These are phyloP conservation scores for Thecocarcelia acutangulata DNA, from an alignment of 2,888 invertebrate genomes.

Conservation along the genomic window DNA sequence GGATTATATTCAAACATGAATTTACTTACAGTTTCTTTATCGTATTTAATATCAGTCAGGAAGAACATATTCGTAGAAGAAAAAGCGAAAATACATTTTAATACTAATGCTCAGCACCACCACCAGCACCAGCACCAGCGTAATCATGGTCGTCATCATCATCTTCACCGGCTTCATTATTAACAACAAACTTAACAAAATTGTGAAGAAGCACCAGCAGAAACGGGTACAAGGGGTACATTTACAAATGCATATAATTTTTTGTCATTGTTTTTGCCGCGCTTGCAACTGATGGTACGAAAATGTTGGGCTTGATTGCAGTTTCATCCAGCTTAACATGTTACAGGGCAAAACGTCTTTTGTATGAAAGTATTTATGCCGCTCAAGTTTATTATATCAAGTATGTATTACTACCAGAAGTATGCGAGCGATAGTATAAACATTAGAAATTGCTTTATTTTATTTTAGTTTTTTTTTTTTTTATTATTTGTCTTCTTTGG, in stretches of 20 bases:
- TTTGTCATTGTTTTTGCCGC: background rate
- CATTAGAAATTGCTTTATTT: constrained; percentile 56
- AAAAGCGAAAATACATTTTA: constrained; percentile 11
- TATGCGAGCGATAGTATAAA: constrained; percentile 37
- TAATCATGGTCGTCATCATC: background rate
- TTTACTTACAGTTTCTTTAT: constrained; percentile 4
- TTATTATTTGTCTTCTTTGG: no score
- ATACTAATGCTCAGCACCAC: constrained; percentile 1
- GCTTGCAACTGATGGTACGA: background rate
- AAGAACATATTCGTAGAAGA: constrained; percentile 14
- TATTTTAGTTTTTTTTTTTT: background rate
- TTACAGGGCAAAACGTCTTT: background rate
- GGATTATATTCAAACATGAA: constrained; percentile 10
- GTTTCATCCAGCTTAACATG: constrained; percentile 26
- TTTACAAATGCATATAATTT: background rate
- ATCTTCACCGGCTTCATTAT: background rate
- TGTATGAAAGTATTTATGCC: background rate
- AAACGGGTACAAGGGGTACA: background rate
- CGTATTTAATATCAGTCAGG: constrained; percentile 6
- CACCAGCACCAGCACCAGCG: background rate
- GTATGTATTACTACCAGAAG: constrained; percentile 29
- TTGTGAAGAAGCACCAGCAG: background rate
- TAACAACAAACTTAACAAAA: no score
- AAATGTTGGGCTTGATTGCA: constrained; percentile 40
- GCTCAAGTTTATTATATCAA: constrained; percentile 53